A percentile compares a stretch with the other conserved stretches of the same genome.
Evolutionary conservation across 2,113 vertebrate species (phyloP).

Genomic region (Dermatemys mawii): DNA sequence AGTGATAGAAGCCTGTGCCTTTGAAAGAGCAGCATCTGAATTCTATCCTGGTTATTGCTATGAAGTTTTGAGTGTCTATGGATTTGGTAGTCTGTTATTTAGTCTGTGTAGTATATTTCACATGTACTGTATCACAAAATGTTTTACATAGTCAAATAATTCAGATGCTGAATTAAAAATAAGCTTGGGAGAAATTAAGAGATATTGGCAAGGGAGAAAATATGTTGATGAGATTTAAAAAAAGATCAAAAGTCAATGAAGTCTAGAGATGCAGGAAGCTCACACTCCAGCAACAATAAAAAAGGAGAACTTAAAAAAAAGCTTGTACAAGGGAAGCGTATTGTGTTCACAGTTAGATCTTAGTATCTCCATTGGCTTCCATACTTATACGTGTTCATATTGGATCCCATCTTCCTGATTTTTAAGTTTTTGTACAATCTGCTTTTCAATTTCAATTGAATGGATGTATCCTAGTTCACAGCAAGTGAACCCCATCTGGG

Average conservation of each 20-base stretch:
- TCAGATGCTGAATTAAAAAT: not conserved
- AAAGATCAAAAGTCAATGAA: constrained; percentile 11
- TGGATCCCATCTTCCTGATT: not conserved
- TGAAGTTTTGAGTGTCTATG: not conserved
- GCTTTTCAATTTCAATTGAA: not conserved
- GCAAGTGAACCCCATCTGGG: not conserved
- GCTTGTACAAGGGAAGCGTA: not conserved
- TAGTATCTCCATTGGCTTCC: not conserved
- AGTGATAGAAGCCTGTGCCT: not conserved
- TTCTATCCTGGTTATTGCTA: not conserved
- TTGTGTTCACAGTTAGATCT: not conserved
- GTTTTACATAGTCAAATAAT: not conserved
- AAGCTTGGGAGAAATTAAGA: not conserved
- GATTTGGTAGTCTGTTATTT: not conserved
- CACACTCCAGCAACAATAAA: constrained; percentile 12
- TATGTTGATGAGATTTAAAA: not conserved
- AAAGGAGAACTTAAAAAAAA: not conserved
- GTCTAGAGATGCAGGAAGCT: not conserved
- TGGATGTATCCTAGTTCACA: not conserved
- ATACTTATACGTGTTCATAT: not conserved
- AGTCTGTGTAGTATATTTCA: not conserved
- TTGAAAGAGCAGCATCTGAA: not conserved
- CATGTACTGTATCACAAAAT: not conserved
- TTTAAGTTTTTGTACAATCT: not conserved
- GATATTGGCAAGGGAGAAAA: not conserved